Evolutionary conservation across 2,113 vertebrate genomes (phyloP).

Genomic region (Origma solitaria): DNA sequence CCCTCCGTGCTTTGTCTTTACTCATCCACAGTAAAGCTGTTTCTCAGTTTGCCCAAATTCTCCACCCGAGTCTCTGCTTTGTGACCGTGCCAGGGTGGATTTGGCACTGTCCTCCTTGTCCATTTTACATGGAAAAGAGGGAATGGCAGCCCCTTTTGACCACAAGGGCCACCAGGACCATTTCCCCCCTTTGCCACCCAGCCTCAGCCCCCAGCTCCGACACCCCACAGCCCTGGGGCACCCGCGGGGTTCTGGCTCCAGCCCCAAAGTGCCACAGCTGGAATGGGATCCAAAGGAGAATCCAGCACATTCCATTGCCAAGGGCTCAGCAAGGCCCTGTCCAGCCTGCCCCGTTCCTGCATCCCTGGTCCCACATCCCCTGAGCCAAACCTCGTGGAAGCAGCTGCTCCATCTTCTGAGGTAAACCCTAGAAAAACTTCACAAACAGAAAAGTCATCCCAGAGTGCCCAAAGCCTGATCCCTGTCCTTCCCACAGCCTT

Average conservation of each 20-base stretch:
- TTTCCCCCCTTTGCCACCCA: background rate
- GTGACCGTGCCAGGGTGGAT: rapidly evolving
- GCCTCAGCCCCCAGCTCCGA: background rate
- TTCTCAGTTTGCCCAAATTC: background rate
- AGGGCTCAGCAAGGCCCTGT: rapidly evolving
- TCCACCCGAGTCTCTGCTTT: background rate
- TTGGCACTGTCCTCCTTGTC: background rate
- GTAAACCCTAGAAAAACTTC: background rate
- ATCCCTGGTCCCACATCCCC: background rate
- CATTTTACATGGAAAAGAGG: background rate
- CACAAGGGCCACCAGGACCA: no score
- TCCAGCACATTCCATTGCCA: rapidly evolving
- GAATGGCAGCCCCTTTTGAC: background rate
- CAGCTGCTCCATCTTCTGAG: background rate
- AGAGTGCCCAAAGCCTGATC: background rate
- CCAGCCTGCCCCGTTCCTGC: background rate
- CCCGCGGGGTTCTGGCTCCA: rapidly evolving
- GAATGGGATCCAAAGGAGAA: background rate
- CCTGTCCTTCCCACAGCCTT: background rate
- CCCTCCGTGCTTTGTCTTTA: background rate
- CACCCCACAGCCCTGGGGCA: background rate
- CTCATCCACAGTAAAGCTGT: rapidly evolving
- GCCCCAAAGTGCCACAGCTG: rapidly evolving
- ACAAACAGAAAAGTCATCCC: rapidly evolving
- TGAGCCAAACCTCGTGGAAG: rapidly evolving